Percentiles rank a stretch among this genome's conserved stretches.
Conservation (phyloP, 2,888 invertebrate species). For the Onthophagus sagittarius region DNA sequence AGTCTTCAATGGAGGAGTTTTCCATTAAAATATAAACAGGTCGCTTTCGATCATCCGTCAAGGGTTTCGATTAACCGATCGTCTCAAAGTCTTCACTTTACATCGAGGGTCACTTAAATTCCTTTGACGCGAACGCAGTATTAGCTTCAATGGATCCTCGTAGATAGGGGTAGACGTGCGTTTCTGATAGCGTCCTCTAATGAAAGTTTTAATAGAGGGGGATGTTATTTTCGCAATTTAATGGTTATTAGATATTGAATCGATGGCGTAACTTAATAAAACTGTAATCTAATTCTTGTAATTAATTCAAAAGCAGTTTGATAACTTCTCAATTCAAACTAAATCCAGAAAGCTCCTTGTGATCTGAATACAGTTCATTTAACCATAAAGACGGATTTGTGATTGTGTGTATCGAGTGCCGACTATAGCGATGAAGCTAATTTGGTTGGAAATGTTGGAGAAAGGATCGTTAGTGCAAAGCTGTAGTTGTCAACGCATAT, state of each 20-base stretch:
- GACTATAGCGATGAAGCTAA: not conserved
- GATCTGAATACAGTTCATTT: no score
- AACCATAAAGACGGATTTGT: no score
- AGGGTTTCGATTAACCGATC: not conserved
- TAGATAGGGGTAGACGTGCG: no score
- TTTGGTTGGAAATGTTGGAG: not conserved
- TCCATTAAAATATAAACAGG: constrained; percentile 9
- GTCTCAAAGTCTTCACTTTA: not conserved
- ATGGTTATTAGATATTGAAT: no score
- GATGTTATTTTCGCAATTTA: not conserved
- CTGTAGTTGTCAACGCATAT: not conserved
- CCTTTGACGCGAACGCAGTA: not conserved
- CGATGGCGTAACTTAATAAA: no score
- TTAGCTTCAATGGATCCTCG: not conserved
- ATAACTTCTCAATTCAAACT: no score
- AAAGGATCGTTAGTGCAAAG: not conserved
- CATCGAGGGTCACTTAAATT: constrained; percentile 5
- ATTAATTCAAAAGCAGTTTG: no score
- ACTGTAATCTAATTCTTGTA: no score
- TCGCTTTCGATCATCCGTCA: not conserved
- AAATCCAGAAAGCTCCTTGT: no score
- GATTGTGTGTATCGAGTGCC: no score
- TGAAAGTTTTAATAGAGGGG: not conserved
- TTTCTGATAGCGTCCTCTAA: not conserved
- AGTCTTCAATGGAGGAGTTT: not conserved